A percentile compares a stretch with the other conserved stretches of the same genome.
These are phyloP conservation scores for Drosophila anomalata DNA, from an alignment of 2,888 invertebrate species.

Conservation along the genomic window DNA sequence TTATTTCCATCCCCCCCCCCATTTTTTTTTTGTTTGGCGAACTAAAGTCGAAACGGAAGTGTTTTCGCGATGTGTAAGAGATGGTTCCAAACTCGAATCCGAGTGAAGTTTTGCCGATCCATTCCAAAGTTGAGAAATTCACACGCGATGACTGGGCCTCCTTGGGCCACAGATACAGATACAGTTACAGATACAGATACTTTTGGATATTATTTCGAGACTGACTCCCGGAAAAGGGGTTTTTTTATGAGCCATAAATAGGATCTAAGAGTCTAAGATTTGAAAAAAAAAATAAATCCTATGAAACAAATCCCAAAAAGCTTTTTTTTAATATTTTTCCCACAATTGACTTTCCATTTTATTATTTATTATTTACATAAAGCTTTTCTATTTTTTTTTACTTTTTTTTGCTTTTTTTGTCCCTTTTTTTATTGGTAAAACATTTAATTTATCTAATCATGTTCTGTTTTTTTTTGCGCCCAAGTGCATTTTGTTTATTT, in stretches of 20 bases:
- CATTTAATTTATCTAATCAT: conserved; percentile 1
- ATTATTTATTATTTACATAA: not conserved
- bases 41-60: conserved; percentile 67
- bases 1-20: no score
- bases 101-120: conserved; percentile 18
- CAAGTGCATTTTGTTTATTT: conserved; percentile 1
- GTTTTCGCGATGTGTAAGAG: conserved; percentile 75
- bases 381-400: not conserved
- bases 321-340: no score
- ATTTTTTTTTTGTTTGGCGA: conserved; percentile 23
- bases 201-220: not conserved
- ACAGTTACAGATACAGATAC: no score
- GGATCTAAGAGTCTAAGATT: no score
- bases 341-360: not conserved
- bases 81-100: conserved; percentile 16
- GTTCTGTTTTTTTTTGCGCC: not conserved
- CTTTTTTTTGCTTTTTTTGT: not conserved
- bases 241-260: no score
- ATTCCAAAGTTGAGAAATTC: conserved; percentile 37
- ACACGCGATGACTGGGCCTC: conserved; percentile 57
- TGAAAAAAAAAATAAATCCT: not conserved
- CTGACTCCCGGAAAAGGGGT: not conserved
- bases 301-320: not conserved
- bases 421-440: not conserved
- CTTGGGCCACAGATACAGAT: conserved; percentile 15